phyloP scores from a whole-genome alignment of 2,113 vertebrate species.

The Oryzias javanicus region DNA sequence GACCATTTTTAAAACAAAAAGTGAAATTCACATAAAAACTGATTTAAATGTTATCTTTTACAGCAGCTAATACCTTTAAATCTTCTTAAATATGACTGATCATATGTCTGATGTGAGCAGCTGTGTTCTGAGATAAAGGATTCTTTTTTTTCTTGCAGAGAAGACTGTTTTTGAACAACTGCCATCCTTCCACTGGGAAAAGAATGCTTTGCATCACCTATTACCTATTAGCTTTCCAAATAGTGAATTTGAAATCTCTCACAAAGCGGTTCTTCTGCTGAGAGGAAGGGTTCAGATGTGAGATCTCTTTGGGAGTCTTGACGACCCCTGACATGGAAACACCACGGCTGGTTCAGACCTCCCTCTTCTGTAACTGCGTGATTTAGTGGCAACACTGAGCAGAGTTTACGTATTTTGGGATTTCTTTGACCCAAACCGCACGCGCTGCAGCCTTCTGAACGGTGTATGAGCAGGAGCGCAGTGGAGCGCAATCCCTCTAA shows the following conservation, averaged over 20 bases:
- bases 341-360: conserved; percentile 12
- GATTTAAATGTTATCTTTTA: too few species aligned
- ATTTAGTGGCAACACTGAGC: conserved; percentile 33
- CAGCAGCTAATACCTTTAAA: too few species aligned
- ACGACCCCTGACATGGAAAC: conserved; percentile 20
- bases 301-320: conserved; percentile 19
- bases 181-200: conserved; percentile 16
- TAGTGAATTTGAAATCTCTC: conserved; percentile 13
- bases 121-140: not conserved
- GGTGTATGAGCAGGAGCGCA: conserved; percentile 18
- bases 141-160: conserved; percentile 15
- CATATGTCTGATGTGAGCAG: not conserved
- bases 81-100: too few species aligned
- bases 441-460: conserved; percentile 39
- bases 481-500: conserved; percentile 33
- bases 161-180: conserved; percentile 16
- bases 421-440: conserved; percentile 31
- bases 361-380: conserved; percentile 19
- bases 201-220: conserved; percentile 12
- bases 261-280: conserved; percentile 24
- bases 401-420: conserved; percentile 16
- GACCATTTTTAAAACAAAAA: too few species aligned
- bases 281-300: conserved; percentile 29
- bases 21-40: too few species aligned
- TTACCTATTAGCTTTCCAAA: conserved; percentile 20